Conservation (phyloP, 1,140 invertebrate genomes). For the Potamilus streckersoni region DNA sequence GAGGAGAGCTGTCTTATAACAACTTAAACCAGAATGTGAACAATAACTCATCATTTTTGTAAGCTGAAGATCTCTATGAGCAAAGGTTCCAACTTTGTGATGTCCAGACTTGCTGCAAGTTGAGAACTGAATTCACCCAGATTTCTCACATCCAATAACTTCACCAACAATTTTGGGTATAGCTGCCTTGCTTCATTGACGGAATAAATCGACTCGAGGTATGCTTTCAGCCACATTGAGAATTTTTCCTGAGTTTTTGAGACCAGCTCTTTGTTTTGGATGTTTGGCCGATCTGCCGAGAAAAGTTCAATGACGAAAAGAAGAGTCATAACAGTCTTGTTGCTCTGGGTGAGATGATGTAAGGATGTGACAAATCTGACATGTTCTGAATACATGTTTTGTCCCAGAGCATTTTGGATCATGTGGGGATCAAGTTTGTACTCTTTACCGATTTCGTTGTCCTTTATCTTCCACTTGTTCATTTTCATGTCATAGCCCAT, state of each 20-base stretch:
- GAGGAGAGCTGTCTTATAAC: too few species aligned
- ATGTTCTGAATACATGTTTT: slow-evolving; percentile 53
- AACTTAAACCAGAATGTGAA: too few species aligned
- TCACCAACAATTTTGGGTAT: slow-evolving; percentile 88
- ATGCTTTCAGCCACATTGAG: slow-evolving; percentile 86
- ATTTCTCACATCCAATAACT: slow-evolving; percentile 78
- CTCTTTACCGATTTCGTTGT: slow-evolving; percentile 28
- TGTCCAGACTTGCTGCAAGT: slow-evolving; percentile 52
- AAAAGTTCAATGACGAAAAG: slow-evolving; percentile 91
- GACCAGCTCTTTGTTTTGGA: slow-evolving; percentile 86
- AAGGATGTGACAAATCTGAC: slow-evolving; percentile 54
- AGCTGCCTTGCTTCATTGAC: slow-evolving; percentile 80
- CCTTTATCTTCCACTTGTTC: slow-evolving; percentile 76
- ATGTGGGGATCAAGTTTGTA: slow-evolving; percentile 81
- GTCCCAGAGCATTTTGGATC: slow-evolving; percentile 73
- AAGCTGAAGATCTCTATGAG: slow-evolving; percentile 59
- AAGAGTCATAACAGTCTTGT: slow-evolving; percentile 90
- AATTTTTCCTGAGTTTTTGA: slow-evolving; percentile 92
- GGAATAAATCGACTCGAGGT: slow-evolving; percentile 85
- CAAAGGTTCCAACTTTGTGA: slow-evolving; percentile 54
- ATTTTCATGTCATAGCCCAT: slow-evolving; percentile 88
- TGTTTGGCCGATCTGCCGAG: slow-evolving; percentile 81
- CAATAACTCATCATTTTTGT: slow-evolving; percentile 35
- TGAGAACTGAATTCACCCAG: slow-evolving; percentile 55
- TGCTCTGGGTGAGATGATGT: slow-evolving; percentile 72